phyloP scores from a whole-genome alignment of 2,113 vertebrate genomes.

The Callocephalon fimbriatum region DNA sequence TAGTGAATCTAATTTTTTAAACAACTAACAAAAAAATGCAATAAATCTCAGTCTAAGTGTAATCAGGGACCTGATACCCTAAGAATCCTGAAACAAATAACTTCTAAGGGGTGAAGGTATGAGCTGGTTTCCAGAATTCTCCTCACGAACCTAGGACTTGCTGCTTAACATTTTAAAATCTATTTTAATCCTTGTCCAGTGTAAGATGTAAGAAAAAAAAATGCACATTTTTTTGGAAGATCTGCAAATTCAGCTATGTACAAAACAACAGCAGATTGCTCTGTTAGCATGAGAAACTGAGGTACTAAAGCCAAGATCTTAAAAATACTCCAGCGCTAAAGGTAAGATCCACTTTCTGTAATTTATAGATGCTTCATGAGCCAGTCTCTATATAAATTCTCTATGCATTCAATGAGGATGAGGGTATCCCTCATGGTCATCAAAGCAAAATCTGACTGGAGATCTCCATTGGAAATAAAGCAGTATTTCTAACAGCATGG shows the following conservation, averaged over 20 bases:
- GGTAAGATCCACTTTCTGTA: neutral
- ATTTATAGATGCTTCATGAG: neutral
- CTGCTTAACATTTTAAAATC: neutral
- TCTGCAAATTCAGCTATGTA: neutral
- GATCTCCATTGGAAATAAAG: neutral
- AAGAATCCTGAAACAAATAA: neutral
- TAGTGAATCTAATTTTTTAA: neutral
- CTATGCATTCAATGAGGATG: neutral
- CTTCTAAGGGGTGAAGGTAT: neutral
- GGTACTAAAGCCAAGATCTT: neutral
- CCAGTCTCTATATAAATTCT: neutral
- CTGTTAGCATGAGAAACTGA: neutral
- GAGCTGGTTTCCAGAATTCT: neutral
- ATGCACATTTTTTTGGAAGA: neutral
- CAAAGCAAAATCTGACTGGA: neutral
- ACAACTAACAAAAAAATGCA: neutral
- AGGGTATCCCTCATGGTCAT: neutral
- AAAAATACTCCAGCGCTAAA: neutral
- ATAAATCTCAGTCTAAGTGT: neutral
- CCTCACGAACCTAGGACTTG: neutral
- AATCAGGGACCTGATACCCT: neutral
- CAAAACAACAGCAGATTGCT: neutral
- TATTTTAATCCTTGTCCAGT: neutral
- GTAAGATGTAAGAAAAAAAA: neutral
- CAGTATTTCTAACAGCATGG: neutral